Evolutionary conservation across 1,140 invertebrate genomes (phyloP), one percentile per base, ranked within the genome.

Genomic region (Cotesia vestalis): DNA sequence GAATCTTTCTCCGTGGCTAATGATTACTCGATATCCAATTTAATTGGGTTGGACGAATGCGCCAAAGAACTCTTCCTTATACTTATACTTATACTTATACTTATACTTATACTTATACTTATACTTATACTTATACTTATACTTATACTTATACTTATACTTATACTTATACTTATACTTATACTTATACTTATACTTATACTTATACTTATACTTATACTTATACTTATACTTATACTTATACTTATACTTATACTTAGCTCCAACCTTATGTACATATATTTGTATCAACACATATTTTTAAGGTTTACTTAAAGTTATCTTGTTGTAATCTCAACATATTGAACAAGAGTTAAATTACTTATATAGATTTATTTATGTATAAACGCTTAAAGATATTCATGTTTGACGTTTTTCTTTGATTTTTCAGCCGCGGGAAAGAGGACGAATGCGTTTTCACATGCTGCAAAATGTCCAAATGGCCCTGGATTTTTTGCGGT

Each of bases 381-480:
- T 12, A 38, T 36, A 36, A 64, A 64, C 38, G 5, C 11, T 17
- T 3, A 57, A 40, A 46, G 40, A 46, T 46, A 46, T 8, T 46
- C 6, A 46, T 46, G 40, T 46, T 20, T 4, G 14, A 40, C 17
- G 40, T 64, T 64, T 38, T 36, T 68, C 27, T 17, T 67, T 76
- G 84, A 77, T 86, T 77, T 91, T 91, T 75, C 88, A 99, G 97
- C 96, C 96, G 79, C 90, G 97, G 84, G 98, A 99, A 89, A 93
- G 93, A 89, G 97, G 97, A 73, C 91, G 92, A 80, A 96, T 98
- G 93, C 94, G 97, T 79, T 98, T 98, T 89, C 97, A 98, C 88
- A 96, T 96, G 92, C 91, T 98, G 77, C 96, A 98, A 88, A 98
- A 98, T 87, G 95, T 98, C 77, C 96, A 98, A 87, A 96, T 95